A percentile compares a stretch with the other conserved stretches of the same genome.
phyloP scores from a whole-genome alignment of 2,797 vertebrate species.

The Myiotriccus ornatus region DNA sequence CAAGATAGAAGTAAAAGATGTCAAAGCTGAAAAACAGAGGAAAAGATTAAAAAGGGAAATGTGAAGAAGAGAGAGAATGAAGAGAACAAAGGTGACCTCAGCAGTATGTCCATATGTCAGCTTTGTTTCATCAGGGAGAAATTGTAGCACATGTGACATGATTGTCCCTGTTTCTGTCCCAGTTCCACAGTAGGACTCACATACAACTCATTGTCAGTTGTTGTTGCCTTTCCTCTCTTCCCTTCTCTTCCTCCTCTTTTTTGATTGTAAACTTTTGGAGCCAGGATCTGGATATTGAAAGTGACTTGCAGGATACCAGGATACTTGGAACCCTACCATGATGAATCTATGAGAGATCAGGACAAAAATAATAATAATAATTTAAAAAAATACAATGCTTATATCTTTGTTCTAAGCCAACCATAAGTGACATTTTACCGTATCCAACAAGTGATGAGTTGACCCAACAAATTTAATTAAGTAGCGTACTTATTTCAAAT shows the following conservation, averaged over 20 bases:
- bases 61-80: background rate
- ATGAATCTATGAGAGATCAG: background rate
- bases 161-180: background rate
- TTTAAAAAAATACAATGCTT: rapidly evolving
- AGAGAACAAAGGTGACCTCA: background rate
- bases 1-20: background rate
- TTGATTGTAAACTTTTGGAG: background rate
- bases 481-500: background rate
- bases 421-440: background rate
- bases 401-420: background rate
- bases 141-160: background rate
- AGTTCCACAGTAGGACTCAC: background rate
- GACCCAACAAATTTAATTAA: background rate
- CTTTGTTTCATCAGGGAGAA: background rate
- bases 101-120: background rate
- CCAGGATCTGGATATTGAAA: background rate
- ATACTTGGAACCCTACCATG: background rate
- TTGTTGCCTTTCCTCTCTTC: background rate
- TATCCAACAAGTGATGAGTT: background rate
- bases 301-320: background rate
- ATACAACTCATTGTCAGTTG: background rate
- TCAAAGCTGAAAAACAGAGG: background rate
- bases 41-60: background rate
- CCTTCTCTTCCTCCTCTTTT: background rate
- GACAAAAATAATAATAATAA: background rate